Base-by-base conservation (phyloP, 2,113 vertebrate species). In the Chroicocephalus ridibundus region DNA sequence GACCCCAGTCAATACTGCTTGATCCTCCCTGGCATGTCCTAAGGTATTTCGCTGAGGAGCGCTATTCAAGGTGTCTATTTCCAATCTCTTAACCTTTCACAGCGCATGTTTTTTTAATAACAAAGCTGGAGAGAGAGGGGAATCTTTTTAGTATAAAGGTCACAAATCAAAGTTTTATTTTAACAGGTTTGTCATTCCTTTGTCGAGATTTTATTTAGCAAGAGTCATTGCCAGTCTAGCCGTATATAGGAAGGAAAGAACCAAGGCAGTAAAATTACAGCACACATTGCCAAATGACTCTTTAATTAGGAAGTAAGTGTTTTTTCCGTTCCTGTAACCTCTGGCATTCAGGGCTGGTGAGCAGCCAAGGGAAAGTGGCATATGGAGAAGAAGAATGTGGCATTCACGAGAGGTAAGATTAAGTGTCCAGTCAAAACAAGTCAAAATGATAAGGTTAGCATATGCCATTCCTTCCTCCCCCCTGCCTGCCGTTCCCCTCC, bases 401-500 rank as follows among this genome's bases (percentile, higher is more conserved):
- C 22, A 15, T 86, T 90, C 46, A 49, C 1, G 38, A 94, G 84
- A 88, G 47, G 34, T 31, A n/a, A 96, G 68, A 88, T 78, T 83
- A 82, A 94, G 66, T 14, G 70, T 77, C 82, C 82, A 86, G 61
- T 86, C 61, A 60, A 90, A 96, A 94, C 61, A 91, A 95, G 46
- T 90, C 82, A 64, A 89, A 81, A 46, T 81, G 52, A 75, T 68
- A 86, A 94, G 25, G 51, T 61, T 91, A 85, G 74, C 32, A 64
- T 46, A 34, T 78, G 75, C 62, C 64, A 80, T 15, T 47, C 44
- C 42, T 77, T n/a, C 21, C 19, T 40, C 13, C 57, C 34, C 10
- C 5, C 9, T 25, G 16, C 32, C 46, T 44, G 40, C 49, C 3
- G 1, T 62, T 26, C 17, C 38, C n/a, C 51, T 80, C 52, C 71